Evolutionary conservation across 2,888 invertebrate species (phyloP), one percentile per base, ranked within the genome.

Genomic region (Parascotia fuliginaria): DNA sequence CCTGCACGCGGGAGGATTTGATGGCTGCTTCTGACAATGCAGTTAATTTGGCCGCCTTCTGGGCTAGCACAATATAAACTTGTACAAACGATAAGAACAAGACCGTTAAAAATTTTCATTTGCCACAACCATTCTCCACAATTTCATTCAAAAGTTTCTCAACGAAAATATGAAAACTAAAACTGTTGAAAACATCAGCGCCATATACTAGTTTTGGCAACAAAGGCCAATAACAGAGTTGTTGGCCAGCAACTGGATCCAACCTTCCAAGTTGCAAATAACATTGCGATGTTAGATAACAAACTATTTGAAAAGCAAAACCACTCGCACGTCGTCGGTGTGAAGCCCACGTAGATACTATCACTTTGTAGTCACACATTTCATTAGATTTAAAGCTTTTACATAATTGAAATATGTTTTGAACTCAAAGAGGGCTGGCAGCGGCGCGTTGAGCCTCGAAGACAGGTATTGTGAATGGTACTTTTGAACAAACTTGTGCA

Each of bases 331-430:
- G 55, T 33, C 49, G 32, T 33, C 49, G 32, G 38, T 48, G 37
- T 50, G 45, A 55, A 37, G 44, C 47, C 63, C 43, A 64, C 43
- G 33, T 42, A 62, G 65, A 67, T 63, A 48, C 48, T 65, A 63
- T 65, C 59, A 66, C 67, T 65, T 55, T 59, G 67, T 55, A 63
- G 49, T 63, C 67, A 54, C 55, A 59, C 55, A 55, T 66, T 65
- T 65, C 55, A 67, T 56, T 60, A 47, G 46, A 45, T 48, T 55
- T 64, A 58, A 62, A 53, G 64, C 67, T 65, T 65, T 67, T 54
- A 63, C 51, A 65, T 60, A 67, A 67, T 63, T 65, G 46, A 67
- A 63, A 65, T 65, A 51, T 54, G 45, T 45, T 56, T 45, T 45
- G 40, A 44, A 40, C 31, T 40, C 48, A 55, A 58, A 64, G 50